Conservation (phyloP, 2,113 vertebrate genomes). For the Embiotoca jacksoni region DNA sequence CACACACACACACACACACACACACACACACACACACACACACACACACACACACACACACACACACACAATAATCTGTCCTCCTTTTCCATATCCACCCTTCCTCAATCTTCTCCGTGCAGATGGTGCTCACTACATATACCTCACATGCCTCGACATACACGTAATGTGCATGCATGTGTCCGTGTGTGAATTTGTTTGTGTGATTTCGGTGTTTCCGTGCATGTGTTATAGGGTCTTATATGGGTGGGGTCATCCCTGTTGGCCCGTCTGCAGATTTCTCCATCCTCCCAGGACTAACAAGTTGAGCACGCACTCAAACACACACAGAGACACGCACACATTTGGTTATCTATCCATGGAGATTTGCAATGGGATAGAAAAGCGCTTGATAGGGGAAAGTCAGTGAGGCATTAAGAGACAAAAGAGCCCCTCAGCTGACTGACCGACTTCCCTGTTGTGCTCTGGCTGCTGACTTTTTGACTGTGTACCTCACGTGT, state of each 20-base stretch:
- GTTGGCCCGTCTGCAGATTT: constrained; percentile 60
- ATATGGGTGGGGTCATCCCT: constrained; percentile 68
- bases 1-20: constrained; percentile 46
- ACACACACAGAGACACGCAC: constrained; percentile 33
- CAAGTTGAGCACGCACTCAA: constrained; percentile 33
- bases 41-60: constrained; percentile 49
- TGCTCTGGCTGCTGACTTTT: constrained; percentile 46
- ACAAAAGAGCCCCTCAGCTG: constrained; percentile 55
- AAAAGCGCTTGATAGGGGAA: constrained; percentile 47
- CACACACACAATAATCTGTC: constrained; percentile 44
- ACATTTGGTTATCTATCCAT: constrained; percentile 44
- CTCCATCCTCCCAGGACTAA: constrained; percentile 52
- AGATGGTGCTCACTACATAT: constrained; percentile 34
- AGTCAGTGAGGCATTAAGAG: constrained; percentile 55
- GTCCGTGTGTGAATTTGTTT: constrained; percentile 1
- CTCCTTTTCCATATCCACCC: constrained; percentile 49
- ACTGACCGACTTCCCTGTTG: constrained; percentile 44
- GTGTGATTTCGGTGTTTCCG: constrained; percentile 6
- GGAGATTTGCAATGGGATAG: constrained; percentile 52
- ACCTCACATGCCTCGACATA: constrained; percentile 18
- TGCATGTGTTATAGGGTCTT: constrained; percentile 35
- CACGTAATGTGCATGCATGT: constrained; percentile 4
- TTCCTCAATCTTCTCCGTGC: constrained; percentile 13
- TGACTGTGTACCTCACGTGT: constrained; percentile 55
- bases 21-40: constrained; percentile 50